Conservation (phyloP, 2,113 vertebrate species). For the Embiotoca jacksoni region DNA sequence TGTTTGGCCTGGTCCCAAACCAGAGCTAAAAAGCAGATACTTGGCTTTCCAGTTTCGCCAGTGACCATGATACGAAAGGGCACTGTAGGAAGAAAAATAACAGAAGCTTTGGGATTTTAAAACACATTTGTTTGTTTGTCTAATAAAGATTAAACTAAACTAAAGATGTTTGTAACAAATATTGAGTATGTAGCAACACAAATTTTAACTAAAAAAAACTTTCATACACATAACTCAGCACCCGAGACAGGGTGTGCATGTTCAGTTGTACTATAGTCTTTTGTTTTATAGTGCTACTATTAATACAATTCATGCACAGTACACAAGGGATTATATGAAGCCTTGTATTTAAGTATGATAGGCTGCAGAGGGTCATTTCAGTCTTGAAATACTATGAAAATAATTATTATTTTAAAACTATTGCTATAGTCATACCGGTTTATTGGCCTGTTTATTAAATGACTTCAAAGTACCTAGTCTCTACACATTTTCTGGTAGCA, state of each 20-base stretch:
- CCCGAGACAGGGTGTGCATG: too few relatives aligned
- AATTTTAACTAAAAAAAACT: too few relatives aligned
- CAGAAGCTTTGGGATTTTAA: too few relatives aligned
- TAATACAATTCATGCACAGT: not conserved
- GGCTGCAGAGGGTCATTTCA: not conserved
- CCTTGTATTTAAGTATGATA: not conserved
- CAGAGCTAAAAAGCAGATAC: not conserved
- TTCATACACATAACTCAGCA: too few relatives aligned
- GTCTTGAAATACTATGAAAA: not conserved
- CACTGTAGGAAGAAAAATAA: too few relatives aligned
- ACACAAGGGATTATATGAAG: not conserved
- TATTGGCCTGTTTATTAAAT: slow-evolving; percentile 3
- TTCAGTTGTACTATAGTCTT: too few relatives aligned
- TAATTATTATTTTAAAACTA: not conserved
- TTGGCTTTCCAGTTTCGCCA: too few relatives aligned
- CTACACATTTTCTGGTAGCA: slow-evolving; percentile 7
- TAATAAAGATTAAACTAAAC: too few relatives aligned
- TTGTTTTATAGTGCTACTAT: not conserved
- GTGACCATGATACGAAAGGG: too few relatives aligned
- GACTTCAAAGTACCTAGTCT: slow-evolving; percentile 4
- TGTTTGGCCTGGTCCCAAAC: not conserved
- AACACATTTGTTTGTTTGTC: too few relatives aligned
- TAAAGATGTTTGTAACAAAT: too few relatives aligned
- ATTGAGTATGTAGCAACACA: too few relatives aligned
- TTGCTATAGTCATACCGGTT: not conserved